A percentile compares a stretch with the other conserved stretches of the same genome.
phyloP scores from a whole-genome alignment of 2,888 invertebrate species.

The Cheilosia vulpina region DNA sequence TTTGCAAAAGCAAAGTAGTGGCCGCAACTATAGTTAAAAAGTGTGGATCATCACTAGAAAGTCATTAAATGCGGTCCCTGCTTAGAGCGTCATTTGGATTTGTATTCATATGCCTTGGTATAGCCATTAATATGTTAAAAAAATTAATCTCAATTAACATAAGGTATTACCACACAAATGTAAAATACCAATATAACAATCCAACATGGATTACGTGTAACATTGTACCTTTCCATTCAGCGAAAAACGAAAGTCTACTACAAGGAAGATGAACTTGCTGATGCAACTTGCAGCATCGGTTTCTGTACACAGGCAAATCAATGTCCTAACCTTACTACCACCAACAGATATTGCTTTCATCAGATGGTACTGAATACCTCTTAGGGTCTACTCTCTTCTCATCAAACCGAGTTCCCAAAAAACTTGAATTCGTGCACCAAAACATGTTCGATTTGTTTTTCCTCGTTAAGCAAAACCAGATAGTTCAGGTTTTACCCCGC shows the following conservation, averaged over 20 bases:
- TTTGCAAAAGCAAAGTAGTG: no score
- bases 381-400: neutral
- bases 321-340: constrained; percentile 23
- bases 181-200: no score
- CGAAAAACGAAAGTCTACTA: constrained; percentile 5
- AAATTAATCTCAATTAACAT: no score
- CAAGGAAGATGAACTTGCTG: constrained; percentile 37
- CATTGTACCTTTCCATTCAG: no score
- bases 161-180: no score
- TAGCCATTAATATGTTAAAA: no score
- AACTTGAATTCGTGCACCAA: neutral
- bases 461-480: neutral
- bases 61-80: no score
- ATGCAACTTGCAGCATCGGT: neutral
- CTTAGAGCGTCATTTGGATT: no score
- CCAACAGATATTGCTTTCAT: neutral
- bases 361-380: neutral
- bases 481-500: constrained; percentile 3
- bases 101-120: no score
- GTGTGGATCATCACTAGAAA: no score
- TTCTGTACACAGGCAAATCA: neutral
- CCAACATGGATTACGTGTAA: no score
- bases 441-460: neutral
- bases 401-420: neutral
- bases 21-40: no score